These are phyloP conservation scores for Heteromurus nitidus DNA, from an alignment of 2,888 invertebrate genomes.

Conservation along the genomic window DNA sequence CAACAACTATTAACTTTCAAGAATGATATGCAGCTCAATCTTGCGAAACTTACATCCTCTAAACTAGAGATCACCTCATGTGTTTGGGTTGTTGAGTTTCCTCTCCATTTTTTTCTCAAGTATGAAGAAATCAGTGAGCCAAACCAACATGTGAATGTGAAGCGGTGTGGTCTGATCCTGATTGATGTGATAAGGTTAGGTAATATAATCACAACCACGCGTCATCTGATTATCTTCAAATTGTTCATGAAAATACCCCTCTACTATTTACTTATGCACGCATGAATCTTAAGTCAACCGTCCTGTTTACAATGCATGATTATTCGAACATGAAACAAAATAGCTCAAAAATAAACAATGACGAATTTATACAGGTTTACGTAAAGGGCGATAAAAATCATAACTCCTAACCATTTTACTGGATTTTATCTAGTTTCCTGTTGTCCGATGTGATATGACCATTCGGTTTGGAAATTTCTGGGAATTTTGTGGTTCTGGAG, in stretches of 20 bases:
- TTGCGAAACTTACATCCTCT: conserved; percentile 26
- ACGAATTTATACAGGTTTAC: too few species aligned
- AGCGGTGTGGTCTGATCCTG: too few species aligned
- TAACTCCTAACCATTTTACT: background rate
- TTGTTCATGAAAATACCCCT: background rate
- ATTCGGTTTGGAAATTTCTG: background rate
- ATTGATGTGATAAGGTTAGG: background rate
- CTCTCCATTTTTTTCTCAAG: background rate
- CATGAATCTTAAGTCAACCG: too few species aligned
- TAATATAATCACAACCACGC: background rate
- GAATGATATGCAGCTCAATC: conserved; percentile 28
- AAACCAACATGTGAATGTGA: conserved; percentile 16
- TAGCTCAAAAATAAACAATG: too few species aligned
- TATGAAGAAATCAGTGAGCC: conserved; percentile 24
- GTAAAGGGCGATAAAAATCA: too few species aligned
- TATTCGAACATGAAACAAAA: too few species aligned
- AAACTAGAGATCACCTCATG: background rate
- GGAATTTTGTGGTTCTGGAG: too few species aligned
- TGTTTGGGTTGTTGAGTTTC: background rate
- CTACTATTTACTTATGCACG: too few species aligned
- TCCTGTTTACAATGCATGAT: too few species aligned
- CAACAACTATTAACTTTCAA: too few species aligned
- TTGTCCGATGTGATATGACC: background rate
- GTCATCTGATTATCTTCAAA: background rate
- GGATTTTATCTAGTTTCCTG: background rate